These are phyloP conservation scores for Brachymystax lenok DNA, from an alignment of 2,797 vertebrate genomes.

Conservation along the genomic window DNA sequence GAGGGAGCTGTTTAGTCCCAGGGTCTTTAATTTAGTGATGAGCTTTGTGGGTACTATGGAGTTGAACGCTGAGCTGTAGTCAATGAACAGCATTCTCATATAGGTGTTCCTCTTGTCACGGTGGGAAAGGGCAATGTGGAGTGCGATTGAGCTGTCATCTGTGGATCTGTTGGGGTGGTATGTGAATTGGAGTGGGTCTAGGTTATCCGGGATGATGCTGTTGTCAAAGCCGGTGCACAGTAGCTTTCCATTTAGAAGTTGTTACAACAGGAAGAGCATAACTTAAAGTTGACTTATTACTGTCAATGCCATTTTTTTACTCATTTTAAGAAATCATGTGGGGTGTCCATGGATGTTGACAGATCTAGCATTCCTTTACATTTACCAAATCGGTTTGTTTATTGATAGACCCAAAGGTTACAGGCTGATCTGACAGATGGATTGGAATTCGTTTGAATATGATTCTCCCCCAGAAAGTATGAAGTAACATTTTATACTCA, in stretches of 20 bases:
- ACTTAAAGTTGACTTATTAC: slow-evolving; percentile 24
- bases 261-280: slow-evolving; percentile 16
- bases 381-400: background rate
- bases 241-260: slow-evolving; percentile 4
- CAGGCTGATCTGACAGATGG: background rate
- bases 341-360: slow-evolving; percentile 11
- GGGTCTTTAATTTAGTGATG: no score
- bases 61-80: no score
- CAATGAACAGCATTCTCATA: no score
- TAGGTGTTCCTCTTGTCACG: no score
- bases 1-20: no score
- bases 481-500: background rate
- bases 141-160: no score
- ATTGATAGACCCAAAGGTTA: background rate
- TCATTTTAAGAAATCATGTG: slow-evolving; percentile 20
- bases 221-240: background rate
- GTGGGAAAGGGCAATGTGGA: no score
- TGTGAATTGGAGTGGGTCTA: no score
- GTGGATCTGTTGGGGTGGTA: no score
- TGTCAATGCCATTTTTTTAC: slow-evolving; percentile 15
- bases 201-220: no score
- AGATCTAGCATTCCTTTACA: background rate
- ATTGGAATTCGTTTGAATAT: background rate
- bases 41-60: no score
- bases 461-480: background rate